A percentile compares a stretch with the other conserved stretches of the same genome.
These are phyloP conservation scores for Pantelozetes paolii DNA, from an alignment of 2,888 invertebrate species.

Conservation along the genomic window DNA sequence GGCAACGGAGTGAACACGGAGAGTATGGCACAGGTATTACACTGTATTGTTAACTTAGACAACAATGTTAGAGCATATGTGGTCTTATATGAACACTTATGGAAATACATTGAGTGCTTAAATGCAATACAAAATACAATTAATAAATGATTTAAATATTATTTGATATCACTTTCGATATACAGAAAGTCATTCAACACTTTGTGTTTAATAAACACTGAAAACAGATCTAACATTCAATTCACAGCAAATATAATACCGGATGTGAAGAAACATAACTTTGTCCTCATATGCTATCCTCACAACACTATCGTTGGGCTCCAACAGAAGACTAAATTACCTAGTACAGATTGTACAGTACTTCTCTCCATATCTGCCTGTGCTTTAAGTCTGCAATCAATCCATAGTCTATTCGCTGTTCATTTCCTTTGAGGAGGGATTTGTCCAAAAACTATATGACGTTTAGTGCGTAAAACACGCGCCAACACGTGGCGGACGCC, in stretches of 20 bases:
- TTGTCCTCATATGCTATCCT: no score
- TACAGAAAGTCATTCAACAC: no score
- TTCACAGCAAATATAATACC: no score
- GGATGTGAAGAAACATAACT: no score
- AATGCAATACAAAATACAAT: no score
- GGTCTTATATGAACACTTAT: no score
- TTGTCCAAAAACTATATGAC: neutral
- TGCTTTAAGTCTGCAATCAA: neutral
- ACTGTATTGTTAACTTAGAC: neutral
- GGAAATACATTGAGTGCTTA: no score
- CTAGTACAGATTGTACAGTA: neutral
- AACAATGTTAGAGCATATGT: no score
- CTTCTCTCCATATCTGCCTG: neutral
- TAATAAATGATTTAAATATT: no score
- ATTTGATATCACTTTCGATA: no score
- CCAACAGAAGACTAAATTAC: neutral
- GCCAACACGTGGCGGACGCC: neutral
- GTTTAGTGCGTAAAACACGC: neutral
- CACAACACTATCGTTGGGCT: neutral
- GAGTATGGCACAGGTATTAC: slow-evolving; percentile 43
- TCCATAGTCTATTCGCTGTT: slow-evolving; percentile 3
- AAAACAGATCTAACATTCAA: no score
- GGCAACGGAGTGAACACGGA: slow-evolving; percentile 49
- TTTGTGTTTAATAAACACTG: no score
- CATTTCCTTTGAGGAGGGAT: neutral